These are phyloP conservation scores for Pandemis cinnamomeana DNA, from an alignment of 2,888 invertebrate species.

Conservation along the genomic window DNA sequence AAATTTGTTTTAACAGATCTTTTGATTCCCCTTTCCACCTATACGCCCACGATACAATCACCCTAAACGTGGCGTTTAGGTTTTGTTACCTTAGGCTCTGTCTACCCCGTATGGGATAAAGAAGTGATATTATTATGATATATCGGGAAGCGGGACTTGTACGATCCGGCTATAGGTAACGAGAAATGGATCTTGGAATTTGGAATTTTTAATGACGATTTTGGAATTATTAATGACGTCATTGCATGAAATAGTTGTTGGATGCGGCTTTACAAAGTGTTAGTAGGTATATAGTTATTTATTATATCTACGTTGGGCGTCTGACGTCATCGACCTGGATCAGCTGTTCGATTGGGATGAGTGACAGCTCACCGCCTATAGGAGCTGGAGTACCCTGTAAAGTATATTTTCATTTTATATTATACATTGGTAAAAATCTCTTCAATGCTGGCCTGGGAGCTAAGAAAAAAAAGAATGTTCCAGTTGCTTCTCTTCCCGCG, in stretches of 20 bases:
- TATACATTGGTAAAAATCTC: too few relatives aligned
- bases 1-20: too few relatives aligned
- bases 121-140: not conserved
- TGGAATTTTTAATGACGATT: not conserved
- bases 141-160: not conserved
- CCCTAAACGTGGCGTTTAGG: too few relatives aligned
- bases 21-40: too few relatives aligned
- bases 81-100: too few relatives aligned
- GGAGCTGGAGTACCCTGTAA: slow-evolving; percentile 85
- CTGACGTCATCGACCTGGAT: slow-evolving; percentile 89
- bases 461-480: too few relatives aligned
- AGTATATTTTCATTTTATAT: not conserved
- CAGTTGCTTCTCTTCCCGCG: too few relatives aligned
- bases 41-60: too few relatives aligned
- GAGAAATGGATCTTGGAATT: not conserved
- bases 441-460: too few relatives aligned
- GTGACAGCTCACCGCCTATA: slow-evolving; percentile 92
- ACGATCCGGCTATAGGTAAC: not conserved
- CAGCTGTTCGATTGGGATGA: slow-evolving; percentile 93
- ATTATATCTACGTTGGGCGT: slow-evolving; percentile 53
- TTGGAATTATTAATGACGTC: not conserved
- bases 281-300: not conserved
- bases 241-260: not conserved
- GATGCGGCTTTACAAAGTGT: not conserved
- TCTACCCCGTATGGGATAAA: too few relatives aligned